phyloP scores from a whole-genome alignment of 2,888 invertebrate species.

The Mesorhabditis spiculigera region DNA sequence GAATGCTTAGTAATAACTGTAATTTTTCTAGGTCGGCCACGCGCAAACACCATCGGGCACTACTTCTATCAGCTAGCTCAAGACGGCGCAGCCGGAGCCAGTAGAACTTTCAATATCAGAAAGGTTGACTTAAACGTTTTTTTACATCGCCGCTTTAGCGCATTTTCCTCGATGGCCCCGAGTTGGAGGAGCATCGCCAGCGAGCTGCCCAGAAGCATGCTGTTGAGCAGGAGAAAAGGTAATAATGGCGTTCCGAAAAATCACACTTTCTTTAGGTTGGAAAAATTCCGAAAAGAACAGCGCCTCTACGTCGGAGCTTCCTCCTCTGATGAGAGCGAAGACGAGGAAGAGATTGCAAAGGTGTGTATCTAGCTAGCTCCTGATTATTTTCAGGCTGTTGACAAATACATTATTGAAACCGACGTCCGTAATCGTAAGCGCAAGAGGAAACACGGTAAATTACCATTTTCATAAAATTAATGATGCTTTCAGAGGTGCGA shows the following conservation, averaged over 20 bases:
- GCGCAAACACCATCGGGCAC: too few species aligned
- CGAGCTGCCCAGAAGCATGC: slow-evolving; percentile 48
- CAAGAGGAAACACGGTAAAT: not conserved
- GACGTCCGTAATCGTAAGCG: slow-evolving; percentile 4
- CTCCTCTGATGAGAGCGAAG: slow-evolving; percentile 44
- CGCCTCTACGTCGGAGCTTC: not conserved
- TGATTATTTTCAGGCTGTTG: slow-evolving; percentile 4
- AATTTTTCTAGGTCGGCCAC: too few species aligned
- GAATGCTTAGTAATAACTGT: too few species aligned
- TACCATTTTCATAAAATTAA: not conserved
- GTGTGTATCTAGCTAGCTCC: slow-evolving; percentile 24
- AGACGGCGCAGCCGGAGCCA: not conserved
- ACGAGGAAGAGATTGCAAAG: slow-evolving; percentile 51
- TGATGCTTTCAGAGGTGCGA: not conserved
- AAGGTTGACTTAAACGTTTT: not conserved
- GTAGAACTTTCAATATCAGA: not conserved
- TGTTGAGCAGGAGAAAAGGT: slow-evolving; percentile 13
- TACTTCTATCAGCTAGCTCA: not conserved
- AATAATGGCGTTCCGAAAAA: not conserved
- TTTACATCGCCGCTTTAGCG: slow-evolving; percentile 56
- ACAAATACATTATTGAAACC: not conserved
- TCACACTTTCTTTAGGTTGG: slow-evolving; percentile 25
- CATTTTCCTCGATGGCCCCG: slow-evolving; percentile 65
- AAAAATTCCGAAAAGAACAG: slow-evolving; percentile 22
- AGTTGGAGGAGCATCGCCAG: slow-evolving; percentile 65